Evolutionary conservation across 2,888 invertebrate species (phyloP).

Genomic region (Drosophila gaucha): DNA sequence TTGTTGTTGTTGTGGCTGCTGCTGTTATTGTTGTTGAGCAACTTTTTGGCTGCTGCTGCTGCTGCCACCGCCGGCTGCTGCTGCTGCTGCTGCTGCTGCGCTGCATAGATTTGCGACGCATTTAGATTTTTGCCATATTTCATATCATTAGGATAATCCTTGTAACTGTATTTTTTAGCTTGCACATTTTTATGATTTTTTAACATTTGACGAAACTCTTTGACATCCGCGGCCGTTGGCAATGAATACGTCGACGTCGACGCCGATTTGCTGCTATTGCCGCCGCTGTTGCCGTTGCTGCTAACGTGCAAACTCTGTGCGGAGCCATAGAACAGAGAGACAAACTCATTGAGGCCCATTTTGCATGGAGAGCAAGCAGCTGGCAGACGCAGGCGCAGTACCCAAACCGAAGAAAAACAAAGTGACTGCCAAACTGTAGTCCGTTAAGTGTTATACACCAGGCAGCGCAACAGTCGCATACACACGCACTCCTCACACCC

Average conservation of each 20-base stretch:
- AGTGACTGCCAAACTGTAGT: conserved; percentile 55
- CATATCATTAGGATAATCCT: conserved; percentile 79
- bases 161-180: conserved; percentile 79
- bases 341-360: conserved; percentile 85
- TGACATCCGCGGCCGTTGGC: conserved; percentile 71
- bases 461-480: conserved; percentile 10
- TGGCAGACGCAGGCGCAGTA: conserved; percentile 51
- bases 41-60: conserved; percentile 45
- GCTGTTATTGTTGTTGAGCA: conserved; percentile 44
- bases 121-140: conserved; percentile 70
- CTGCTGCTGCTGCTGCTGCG: conserved; percentile 30
- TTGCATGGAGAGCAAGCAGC: background rate
- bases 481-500: conserved; percentile 3
- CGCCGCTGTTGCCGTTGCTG: conserved; percentile 4
- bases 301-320: conserved; percentile 78
- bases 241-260: conserved; percentile 70
- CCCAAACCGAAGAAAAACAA: background rate
- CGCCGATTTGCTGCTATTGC: conserved; percentile 57
- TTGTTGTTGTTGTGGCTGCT: conserved; percentile 40
- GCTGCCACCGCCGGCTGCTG: conserved; percentile 16
- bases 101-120: conserved; percentile 41
- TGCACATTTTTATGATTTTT: conserved; percentile 82
- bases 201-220: conserved; percentile 80
- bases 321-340: conserved; percentile 84
- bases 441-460: conserved; percentile 56